phyloP scores from a whole-genome alignment of 2,797 vertebrate genomes.

The Tadarida brasiliensis region DNA sequence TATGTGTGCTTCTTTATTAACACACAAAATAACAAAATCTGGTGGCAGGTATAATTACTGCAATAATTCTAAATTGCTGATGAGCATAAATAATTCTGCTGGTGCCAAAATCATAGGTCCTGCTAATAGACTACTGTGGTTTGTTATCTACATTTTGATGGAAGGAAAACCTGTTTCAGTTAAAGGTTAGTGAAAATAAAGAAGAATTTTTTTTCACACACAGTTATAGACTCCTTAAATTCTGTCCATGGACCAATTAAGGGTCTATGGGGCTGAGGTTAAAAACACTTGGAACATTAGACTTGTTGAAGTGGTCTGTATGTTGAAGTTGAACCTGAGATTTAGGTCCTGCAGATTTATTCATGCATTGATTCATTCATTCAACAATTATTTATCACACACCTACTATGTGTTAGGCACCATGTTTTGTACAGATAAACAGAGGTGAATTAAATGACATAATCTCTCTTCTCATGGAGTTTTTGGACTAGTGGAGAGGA shows the following conservation, averaged over 20 bases:
- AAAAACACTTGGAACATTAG: background rate
- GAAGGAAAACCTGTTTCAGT: slow-evolving; percentile 48
- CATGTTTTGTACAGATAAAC: background rate
- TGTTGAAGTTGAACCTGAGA: background rate
- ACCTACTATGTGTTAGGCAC: background rate
- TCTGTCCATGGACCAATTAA: background rate
- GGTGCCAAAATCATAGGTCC: background rate
- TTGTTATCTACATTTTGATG: background rate
- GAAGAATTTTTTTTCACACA: background rate
- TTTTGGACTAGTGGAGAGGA: background rate
- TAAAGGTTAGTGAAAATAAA: slow-evolving; percentile 46
- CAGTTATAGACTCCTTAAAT: slow-evolving; percentile 8
- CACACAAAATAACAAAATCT: slow-evolving; percentile 53
- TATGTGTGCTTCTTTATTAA: slow-evolving; percentile 43
- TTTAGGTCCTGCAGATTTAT: background rate
- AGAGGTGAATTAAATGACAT: background rate
- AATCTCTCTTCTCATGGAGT: background rate
- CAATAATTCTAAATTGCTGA: slow-evolving; percentile 25
- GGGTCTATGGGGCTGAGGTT: background rate
- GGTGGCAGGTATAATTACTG: slow-evolving; percentile 31
- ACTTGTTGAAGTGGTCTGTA: background rate
- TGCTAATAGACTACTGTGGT: slow-evolving; percentile 28
- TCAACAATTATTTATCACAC: slow-evolving; percentile 30
- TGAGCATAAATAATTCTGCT: background rate
- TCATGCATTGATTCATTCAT: background rate